Conservation (phyloP, 1,140 invertebrate genomes). For the Bilobella aurantiaca region DNA sequence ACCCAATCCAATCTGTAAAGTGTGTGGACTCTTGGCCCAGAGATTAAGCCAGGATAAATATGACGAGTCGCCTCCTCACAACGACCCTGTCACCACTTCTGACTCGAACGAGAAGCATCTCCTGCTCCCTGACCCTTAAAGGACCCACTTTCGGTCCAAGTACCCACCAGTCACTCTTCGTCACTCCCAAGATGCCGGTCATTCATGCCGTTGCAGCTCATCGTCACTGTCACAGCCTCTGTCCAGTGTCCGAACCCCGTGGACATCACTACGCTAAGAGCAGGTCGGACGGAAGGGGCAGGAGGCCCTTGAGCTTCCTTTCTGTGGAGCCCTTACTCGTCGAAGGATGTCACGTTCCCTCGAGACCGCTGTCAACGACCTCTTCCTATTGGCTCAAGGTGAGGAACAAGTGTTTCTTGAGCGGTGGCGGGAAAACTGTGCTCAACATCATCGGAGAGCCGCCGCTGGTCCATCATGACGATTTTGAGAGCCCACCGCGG, state of each 20-base stretch:
- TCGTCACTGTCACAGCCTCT: constrained; percentile 11
- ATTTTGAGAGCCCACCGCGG: not conserved
- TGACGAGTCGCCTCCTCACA: not conserved
- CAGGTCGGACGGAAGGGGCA: no score
- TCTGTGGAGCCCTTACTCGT: no score
- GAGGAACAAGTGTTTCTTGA: no score
- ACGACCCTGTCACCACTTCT: not conserved
- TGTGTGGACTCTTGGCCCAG: not conserved
- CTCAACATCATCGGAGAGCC: not conserved
- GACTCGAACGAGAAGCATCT: not conserved
- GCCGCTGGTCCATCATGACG: not conserved
- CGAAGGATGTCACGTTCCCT: no score
- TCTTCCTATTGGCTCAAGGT: no score
- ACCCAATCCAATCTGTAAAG: not conserved
- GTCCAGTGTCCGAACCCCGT: not conserved
- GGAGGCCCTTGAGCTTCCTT: no score
- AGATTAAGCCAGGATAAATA: not conserved
- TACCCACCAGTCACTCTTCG: no score
- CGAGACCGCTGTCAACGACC: no score
- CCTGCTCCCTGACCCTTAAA: no score
- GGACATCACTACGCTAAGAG: no score
- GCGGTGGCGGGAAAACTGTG: not conserved
- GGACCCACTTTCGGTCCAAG: no score
- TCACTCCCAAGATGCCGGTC: constrained; percentile 19
- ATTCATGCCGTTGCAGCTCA: constrained; percentile 25